A percentile compares a stretch with the other conserved stretches of the same genome.
phyloP scores from a whole-genome alignment of 1,140 invertebrate genomes.

The Drosophila varians region DNA sequence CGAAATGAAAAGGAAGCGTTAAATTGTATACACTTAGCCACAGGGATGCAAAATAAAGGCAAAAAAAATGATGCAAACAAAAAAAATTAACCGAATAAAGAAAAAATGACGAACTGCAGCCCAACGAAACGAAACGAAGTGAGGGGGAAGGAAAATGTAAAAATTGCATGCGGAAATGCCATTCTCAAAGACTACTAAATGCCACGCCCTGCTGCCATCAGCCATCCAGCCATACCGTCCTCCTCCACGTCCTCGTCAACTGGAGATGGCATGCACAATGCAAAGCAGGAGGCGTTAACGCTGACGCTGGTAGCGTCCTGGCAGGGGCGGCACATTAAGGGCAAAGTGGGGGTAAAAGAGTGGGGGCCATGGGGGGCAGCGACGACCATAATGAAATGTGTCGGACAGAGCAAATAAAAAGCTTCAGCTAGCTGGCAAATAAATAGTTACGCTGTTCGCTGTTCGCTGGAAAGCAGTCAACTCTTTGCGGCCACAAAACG shows the following conservation, averaged over 20 bases:
- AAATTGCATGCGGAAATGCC: conserved; percentile 82
- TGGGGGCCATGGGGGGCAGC: neutral
- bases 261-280: conserved; percentile 50
- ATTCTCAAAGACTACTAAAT: conserved; percentile 74
- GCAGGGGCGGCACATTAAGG: conserved; percentile 5
- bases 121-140: neutral
- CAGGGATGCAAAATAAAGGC: conserved; percentile 35
- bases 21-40: conserved; percentile 78
- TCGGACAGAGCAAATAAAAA: conserved; percentile 72
- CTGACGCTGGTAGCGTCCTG: conserved; percentile 10
- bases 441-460: conserved; percentile 73
- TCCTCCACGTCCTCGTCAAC: conserved; percentile 5
- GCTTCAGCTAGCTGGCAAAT: conserved; percentile 59
- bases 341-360: neutral
- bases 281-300: conserved; percentile 58
- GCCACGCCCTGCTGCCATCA: conserved; percentile 45
- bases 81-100: conserved; percentile 29
- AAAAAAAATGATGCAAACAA: neutral
- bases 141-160: conserved; percentile 47
- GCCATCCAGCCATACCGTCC: conserved; percentile 10
- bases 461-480: conserved; percentile 66
- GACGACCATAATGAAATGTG: conserved; percentile 73
- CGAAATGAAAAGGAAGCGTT: conserved; percentile 56
- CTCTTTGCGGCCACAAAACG: conserved; percentile 68
- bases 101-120: conserved; percentile 53